These are phyloP conservation scores for Arion vulgaris DNA, from an alignment of 1,140 invertebrate species.

Conservation along the genomic window DNA sequence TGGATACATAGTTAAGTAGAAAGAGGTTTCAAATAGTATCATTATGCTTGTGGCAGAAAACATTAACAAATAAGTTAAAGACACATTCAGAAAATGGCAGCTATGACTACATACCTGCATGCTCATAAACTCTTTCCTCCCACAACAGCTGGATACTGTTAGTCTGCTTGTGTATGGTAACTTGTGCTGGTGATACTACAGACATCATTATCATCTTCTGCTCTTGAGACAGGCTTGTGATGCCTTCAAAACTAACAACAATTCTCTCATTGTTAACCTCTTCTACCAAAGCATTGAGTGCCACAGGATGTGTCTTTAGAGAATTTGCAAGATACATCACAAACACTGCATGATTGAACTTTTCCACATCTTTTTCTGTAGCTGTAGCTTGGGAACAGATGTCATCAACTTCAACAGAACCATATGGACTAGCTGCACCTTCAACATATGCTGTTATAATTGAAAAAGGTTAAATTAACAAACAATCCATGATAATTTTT, in stretches of 20 bases:
- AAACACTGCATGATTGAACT: slow-evolving; percentile 45
- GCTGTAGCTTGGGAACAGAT: slow-evolving; percentile 47
- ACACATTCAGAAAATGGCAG: no score
- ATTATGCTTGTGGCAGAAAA: no score
- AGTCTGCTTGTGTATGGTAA: not conserved
- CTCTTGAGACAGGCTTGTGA: slow-evolving; percentile 36
- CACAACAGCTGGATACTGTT: slow-evolving; percentile 52
- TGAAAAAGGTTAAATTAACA: not conserved
- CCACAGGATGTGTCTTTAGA: slow-evolving; percentile 49
- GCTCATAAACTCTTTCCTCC: slow-evolving; percentile 61
- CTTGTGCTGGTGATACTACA: slow-evolving; percentile 41
- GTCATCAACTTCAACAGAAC: slow-evolving; percentile 44
- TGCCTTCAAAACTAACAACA: slow-evolving; percentile 48
- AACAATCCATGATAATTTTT: not conserved
- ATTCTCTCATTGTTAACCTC: slow-evolving; percentile 47
- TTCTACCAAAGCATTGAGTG: slow-evolving; percentile 51
- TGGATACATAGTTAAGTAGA: no score
- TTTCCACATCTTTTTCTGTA: slow-evolving; percentile 28
- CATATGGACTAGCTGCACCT: slow-evolving; percentile 25
- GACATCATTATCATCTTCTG: slow-evolving; percentile 41
- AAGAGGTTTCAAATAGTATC: no score
- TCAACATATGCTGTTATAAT: slow-evolving; percentile 26
- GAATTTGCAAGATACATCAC: slow-evolving; percentile 47
- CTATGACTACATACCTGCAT: not conserved
- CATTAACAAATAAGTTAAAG: no score